Percentiles rank a stretch among this genome's conserved stretches.
Evolutionary conservation across 2,888 invertebrate species (phyloP).

Genomic region (Scotopteryx bipunctaria): DNA sequence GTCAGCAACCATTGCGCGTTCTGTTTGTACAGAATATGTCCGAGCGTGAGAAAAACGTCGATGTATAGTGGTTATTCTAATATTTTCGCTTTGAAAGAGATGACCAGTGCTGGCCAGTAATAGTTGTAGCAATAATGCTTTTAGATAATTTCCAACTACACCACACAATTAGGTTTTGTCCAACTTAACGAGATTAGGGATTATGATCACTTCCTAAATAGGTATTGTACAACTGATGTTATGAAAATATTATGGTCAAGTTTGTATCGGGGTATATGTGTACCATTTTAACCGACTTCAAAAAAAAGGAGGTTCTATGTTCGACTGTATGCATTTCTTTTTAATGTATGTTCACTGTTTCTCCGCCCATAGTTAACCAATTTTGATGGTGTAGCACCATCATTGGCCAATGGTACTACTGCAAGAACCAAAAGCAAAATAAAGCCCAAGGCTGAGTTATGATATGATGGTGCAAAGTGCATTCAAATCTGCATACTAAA

Average conservation of each 20-base stretch:
- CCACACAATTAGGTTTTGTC: constrained; percentile 4
- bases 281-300: too few relatives aligned
- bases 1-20: background rate
- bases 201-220: background rate
- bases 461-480: constrained; percentile 22
- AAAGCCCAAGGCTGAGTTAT: background rate
- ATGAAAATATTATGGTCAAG: background rate
- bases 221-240: background rate
- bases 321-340: too few relatives aligned
- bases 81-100: background rate
- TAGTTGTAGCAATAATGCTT: background rate
- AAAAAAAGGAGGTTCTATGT: too few relatives aligned
- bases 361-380: background rate
- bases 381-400: too few relatives aligned
- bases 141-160: constrained; percentile 9
- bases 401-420: too few relatives aligned
- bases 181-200: constrained; percentile 4
- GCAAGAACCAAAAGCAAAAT: background rate
- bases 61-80: background rate
- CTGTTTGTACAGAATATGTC: background rate
- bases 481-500: constrained; percentile 27
- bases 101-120: background rate
- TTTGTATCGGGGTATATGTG: too few relatives aligned
- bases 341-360: too few relatives aligned
- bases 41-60: background rate